Evolutionary conservation across 1,140 invertebrate species (phyloP), one percentile per base, ranked within the genome.

Genomic region (Drosophila kurseongensis): DNA sequence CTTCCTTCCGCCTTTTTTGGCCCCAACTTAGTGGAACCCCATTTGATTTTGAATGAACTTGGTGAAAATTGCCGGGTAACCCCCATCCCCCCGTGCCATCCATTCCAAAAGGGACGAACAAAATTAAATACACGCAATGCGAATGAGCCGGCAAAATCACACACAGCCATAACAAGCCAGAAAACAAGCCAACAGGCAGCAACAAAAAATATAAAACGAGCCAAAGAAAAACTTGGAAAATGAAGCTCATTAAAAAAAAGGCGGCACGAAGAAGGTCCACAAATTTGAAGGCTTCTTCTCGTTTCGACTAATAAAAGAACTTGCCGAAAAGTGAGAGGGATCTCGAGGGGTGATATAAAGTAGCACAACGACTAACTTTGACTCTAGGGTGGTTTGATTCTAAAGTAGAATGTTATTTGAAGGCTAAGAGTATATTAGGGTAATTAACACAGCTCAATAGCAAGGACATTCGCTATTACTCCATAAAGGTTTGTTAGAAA

Each of bases 1-100:
- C 40, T 42, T 36, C 50, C 47, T 66, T 56, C 55, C 68, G 62
- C 41, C 48, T 40, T 54, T 56, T 40, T 58, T 58, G 29, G 7
- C 41, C 45, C 40, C 47, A 67, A 16, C 41, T 18, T 35, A 48
- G 63, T 54, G 62, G 72, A 75, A 75, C 73, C 76, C 77, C 85
- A 89, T 89, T 89, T 89, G 84, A 89, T 90, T 89, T 89, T 89
- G 85, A 80, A 89, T 90, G 88, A 89, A 89, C 81, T 88, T 78
- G 69, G 76, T 84, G 75, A 88, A 89, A 88, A 82, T 88, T 89
- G 84, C 68, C 62, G 56, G 72, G 55, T 12, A 59, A 32, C 4
- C 27, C 38, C 45, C 27, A n/a, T 2, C 0, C 23, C 18, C 6
- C 23, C 23, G 23, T 45, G 41, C 32, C 14, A 41, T 16, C 48